Base-by-base conservation (phyloP, 30 jellyfish, hydroid and myxozoan species). In the Haliclystus octoradiatus region DNA sequence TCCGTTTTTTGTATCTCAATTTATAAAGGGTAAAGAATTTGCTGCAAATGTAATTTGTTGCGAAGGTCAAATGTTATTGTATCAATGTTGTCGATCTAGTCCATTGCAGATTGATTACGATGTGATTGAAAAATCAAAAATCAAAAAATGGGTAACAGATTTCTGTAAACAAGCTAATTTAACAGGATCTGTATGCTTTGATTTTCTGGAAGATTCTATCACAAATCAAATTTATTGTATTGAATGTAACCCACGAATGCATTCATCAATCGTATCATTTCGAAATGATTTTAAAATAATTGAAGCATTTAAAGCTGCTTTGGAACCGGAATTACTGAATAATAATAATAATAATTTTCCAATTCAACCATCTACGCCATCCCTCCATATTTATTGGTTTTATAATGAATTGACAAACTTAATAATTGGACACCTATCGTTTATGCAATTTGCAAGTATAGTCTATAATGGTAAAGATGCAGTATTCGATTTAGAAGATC, bases 221-320 rank as follows among this genome's bases (percentile, higher is more conserved):
- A 31, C 66, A 12, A 65, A 65, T 5, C 23, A 9, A 22, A 49
- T 66, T 33, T 66, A 66, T 46, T 66, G 76, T 49, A 34, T 66
- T 15, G 76, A 66, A 12, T 66, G 76, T 65, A 66, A 66, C 65
- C 76, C 76, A 26, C 24, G 76, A 13, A 63, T 49, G 15, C 76
- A 66, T 26, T 27, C 65, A 46, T 22, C 35, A 28, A 46, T 66
- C 30, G 76, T 66, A 7, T 30, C 31, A 22, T 66, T 30, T 65
- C 60, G 7, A 1, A 33, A 66, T 65, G 66, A 31, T 33, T n/a
- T 23, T 26, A 31, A 49, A 65, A 63, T 66, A 7, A 65, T 33
- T 23, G 35, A 23, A 30, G 4, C 28, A 14, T 33, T 66, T 22
- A 46, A 50, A 25, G 34, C 23, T 25, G 65, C 31, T 0, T 35